A percentile compares a stretch with the other conserved stretches of the same genome.
phyloP scores from a whole-genome alignment of 2,113 vertebrate species.

The Pachypanchax playfairii region DNA sequence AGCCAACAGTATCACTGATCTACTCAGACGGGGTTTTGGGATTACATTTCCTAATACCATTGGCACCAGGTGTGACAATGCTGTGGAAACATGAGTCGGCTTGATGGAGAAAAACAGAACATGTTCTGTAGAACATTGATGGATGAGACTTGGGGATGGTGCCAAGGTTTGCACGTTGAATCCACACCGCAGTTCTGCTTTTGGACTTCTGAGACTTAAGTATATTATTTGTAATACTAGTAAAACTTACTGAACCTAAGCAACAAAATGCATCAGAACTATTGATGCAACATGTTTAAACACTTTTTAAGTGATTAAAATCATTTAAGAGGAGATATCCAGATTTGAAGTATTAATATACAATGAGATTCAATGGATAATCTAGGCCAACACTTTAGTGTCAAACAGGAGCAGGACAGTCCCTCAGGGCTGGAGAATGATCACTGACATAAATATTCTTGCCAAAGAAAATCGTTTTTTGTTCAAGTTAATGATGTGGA shows the following conservation, averaged over 20 bases:
- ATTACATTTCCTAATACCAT: constrained; percentile 31
- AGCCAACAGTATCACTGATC: constrained; percentile 14
- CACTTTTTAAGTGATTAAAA: not conserved
- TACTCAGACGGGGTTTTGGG: constrained; percentile 19
- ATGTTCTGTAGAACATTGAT: constrained; percentile 36
- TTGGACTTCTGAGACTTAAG: not conserved
- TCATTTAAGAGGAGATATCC: constrained; percentile 30
- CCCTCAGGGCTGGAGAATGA: constrained; percentile 62
- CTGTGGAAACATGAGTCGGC: constrained; percentile 43
- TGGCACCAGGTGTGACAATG: constrained; percentile 34
- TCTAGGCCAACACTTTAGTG: constrained; percentile 68
- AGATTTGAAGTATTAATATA: constrained; percentile 52
- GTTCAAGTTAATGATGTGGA: not conserved
- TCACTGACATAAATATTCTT: constrained; percentile 64
- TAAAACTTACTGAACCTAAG: not conserved
- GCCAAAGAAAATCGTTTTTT: constrained; percentile 26
- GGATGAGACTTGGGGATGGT: constrained; percentile 11
- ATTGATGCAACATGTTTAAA: not conserved
- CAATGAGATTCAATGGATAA: constrained; percentile 57
- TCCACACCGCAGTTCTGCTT: constrained; percentile 4
- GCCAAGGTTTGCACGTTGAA: constrained; percentile 28
- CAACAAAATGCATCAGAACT: not conserved
- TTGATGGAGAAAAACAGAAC: constrained; percentile 34
- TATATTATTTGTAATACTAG: not conserved
- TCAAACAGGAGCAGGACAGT: constrained; percentile 69